Percentiles rank a stretch among this genome's conserved stretches.
These are phyloP conservation scores for Phalacrocorax carbo DNA, from an alignment of 2,113 vertebrate genomes.

Conservation along the genomic window DNA sequence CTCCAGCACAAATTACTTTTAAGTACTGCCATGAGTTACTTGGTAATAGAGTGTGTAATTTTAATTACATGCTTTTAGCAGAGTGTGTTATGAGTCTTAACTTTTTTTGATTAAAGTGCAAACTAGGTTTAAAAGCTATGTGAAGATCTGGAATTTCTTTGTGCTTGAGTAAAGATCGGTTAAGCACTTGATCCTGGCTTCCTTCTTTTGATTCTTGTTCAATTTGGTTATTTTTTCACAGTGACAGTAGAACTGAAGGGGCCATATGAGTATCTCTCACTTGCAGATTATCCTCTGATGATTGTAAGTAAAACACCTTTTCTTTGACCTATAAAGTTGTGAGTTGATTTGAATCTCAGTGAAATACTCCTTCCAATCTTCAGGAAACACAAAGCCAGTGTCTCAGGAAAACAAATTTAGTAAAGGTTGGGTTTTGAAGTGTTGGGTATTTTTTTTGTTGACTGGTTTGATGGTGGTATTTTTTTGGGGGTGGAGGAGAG, in stretches of 20 bases:
- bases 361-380: background rate
- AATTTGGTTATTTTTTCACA: slow-evolving; percentile 71
- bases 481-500: no score
- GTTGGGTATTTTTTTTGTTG: background rate
- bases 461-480: background rate
- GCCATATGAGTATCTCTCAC: slow-evolving; percentile 89
- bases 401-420: background rate
- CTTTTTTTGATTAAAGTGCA: background rate
- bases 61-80: background rate
- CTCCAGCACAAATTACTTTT: background rate
- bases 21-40: background rate
- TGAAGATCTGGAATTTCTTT: background rate
- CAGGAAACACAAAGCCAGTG: background rate
- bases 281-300: slow-evolving; percentile 94
- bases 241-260: slow-evolving; percentile 93
- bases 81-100: background rate
- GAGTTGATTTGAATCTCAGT: background rate
- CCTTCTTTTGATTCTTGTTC: background rate
- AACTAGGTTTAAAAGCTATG: background rate
- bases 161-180: background rate
- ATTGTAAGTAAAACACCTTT: slow-evolving; percentile 79
- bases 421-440: background rate
- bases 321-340: background rate
- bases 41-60: background rate
- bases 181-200: background rate